Percentiles rank a stretch among this genome's conserved stretches.
These are phyloP conservation scores for Rhegmatorhina hoffmannsi DNA, from an alignment of 2,113 vertebrate species.

Conservation along the genomic window DNA sequence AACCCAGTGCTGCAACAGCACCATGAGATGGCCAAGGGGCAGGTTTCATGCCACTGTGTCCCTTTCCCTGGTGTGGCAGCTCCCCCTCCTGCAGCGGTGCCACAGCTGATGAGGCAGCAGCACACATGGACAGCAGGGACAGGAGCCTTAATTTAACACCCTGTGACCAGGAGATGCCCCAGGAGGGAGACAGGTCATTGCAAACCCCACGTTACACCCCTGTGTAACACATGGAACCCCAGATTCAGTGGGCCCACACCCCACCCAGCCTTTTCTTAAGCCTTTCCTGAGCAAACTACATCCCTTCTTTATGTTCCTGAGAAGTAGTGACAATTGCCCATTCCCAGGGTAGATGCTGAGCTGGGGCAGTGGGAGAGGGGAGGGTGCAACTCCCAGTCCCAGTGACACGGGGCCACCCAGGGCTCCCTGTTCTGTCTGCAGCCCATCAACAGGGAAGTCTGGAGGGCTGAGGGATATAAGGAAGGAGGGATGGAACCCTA, in stretches of 20 bases:
- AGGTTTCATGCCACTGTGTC: not conserved
- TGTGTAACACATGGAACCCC: not conserved
- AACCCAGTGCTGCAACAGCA: not conserved
- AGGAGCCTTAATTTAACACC: not conserved
- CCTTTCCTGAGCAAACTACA: not conserved
- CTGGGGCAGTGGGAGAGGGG: not conserved
- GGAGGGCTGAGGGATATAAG: not conserved
- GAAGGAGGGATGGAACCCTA: not conserved
- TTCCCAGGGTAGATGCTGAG: not conserved
- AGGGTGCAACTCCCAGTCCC: not conserved
- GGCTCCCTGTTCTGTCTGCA: not conserved
- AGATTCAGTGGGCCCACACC: not conserved
- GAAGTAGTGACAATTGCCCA: not conserved
- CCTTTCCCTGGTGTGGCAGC: not conserved
- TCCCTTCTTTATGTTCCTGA: not conserved
- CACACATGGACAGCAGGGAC: rapidly evolving
- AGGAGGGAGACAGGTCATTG: not conserved
- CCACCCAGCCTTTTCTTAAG: not conserved
- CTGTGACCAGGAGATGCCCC: not conserved
- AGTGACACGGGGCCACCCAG: not conserved
- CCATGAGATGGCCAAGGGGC: not conserved
- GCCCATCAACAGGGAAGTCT: too few relatives aligned
- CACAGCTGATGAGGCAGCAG: not conserved
- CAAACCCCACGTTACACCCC: not conserved
- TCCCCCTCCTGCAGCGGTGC: not conserved